Evolutionary conservation across 1,140 invertebrate species (phyloP), one percentile per base, ranked within the genome.

Genomic region (Aplysia californica): DNA sequence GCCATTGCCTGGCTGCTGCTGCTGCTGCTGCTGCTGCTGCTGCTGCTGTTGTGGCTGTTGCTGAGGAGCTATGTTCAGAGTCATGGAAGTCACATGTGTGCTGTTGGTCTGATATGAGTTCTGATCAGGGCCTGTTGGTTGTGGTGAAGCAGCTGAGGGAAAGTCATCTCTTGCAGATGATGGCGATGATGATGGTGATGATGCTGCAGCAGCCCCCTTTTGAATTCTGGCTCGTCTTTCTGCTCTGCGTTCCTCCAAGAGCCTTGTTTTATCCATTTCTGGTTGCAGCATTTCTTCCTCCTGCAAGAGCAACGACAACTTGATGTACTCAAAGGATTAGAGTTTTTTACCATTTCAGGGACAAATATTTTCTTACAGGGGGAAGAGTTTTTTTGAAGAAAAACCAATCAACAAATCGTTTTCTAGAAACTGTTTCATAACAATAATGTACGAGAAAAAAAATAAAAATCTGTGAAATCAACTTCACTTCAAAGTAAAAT

Each of bases 121-220:
- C n/a, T n/a, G n/a, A n/a, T n/a, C n/a, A n/a, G n/a, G n/a, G n/a
- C n/a, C n/a, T n/a, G n/a, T n/a, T n/a, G n/a, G n/a, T n/a, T n/a
- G n/a, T n/a, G n/a, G n/a, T n/a, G n/a, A n/a, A n/a, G n/a, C n/a
- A 10, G 64, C 64, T 66, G 64, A n/a, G 56, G 56, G 56, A 23
- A 26, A 23, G 56, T 59, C 56, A 10, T 20, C 29, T 26, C 29
- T 21, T 66, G 33, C 10, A 33, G 64, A 21, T n/a, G 6, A 10
- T 15, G n/a, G n/a, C 29, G 23, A 36, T 31, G 69, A 21, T 69
- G 59, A 18, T 29, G 71, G 38, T 76, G 66, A 18, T 50, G 36
- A 0, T 68, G 23, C 44, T 36, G 56, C 74, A 18, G 72, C 26
- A 31, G 93, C 94, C 89, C 95, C 94, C 79, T 95, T 94, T 26